Evolutionary conservation across 53 echinoderm and acorn worm species (phyloP).

Genomic region (Pentamera pediparva): DNA sequence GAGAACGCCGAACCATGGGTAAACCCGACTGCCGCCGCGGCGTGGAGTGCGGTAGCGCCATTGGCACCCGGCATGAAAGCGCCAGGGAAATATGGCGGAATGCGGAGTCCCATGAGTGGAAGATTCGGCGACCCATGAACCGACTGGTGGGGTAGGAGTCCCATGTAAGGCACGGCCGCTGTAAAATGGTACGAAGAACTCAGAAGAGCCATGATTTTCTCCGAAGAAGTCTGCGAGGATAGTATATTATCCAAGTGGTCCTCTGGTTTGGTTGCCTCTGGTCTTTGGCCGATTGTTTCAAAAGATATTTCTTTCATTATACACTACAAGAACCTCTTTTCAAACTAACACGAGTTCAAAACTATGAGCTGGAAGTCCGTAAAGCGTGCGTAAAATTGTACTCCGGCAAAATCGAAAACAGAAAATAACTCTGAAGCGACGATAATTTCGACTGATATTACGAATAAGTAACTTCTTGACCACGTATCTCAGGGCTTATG

Average conservation of each 20-base stretch:
- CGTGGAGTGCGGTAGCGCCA: slow-evolving; percentile 5
- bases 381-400: too few relatives aligned
- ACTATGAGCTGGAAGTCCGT: too few relatives aligned
- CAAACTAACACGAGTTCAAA: too few relatives aligned
- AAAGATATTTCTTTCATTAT: background rate
- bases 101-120: slow-evolving; percentile 19
- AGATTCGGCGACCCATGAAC: background rate
- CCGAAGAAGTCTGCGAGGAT: background rate
- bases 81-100: slow-evolving; percentile 25
- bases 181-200: slow-evolving; percentile 48
- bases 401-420: too few relatives aligned
- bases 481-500: too few relatives aligned
- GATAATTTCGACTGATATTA: too few relatives aligned
- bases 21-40: background rate
- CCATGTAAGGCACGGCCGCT: slow-evolving; percentile 25
- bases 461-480: too few relatives aligned
- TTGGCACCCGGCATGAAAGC: slow-evolving; percentile 4
- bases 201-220: slow-evolving; percentile 44
- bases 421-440: too few relatives aligned
- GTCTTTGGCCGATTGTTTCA: background rate
- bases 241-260: background rate
- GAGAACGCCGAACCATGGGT: slow-evolving; percentile 20
- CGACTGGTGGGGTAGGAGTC: slow-evolving; percentile 17
- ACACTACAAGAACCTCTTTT: too few relatives aligned
- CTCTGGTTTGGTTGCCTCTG: background rate